Percentiles rank a stretch among this genome's conserved stretches.
phyloP scores from a whole-genome alignment of 2,888 invertebrate species.

The Lasioglossum zephyrum region DNA sequence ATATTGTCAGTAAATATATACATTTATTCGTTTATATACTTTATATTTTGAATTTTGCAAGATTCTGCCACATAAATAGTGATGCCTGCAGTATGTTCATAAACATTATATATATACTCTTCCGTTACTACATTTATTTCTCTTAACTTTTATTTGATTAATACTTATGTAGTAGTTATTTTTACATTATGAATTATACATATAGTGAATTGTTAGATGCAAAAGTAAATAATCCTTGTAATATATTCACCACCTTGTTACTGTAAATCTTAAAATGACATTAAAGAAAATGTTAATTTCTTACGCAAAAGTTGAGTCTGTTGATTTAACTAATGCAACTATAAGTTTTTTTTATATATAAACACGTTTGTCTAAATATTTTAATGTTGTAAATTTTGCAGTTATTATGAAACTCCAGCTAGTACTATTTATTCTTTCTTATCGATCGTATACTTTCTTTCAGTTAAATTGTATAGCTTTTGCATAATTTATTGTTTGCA shows the following conservation, averaged over 20 bases:
- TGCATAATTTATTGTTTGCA: background rate
- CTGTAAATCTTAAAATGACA: slow-evolving; percentile 51
- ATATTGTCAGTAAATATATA: slow-evolving; percentile 6
- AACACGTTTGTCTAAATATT: slow-evolving; percentile 23
- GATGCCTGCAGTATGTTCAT: slow-evolving; percentile 33
- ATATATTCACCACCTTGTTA: slow-evolving; percentile 51
- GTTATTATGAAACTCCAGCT: background rate
- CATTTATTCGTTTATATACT: slow-evolving; percentile 9
- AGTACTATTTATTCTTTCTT: slow-evolving; percentile 3
- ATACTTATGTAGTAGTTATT: slow-evolving; percentile 40
- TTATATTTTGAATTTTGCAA: slow-evolving; percentile 49
- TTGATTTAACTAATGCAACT: slow-evolving; percentile 41
- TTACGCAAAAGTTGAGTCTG: slow-evolving; percentile 46
- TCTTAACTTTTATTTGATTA: slow-evolving; percentile 41
- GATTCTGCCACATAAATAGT: slow-evolving; percentile 19
- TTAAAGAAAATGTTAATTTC: slow-evolving; percentile 55
- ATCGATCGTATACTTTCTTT: background rate
- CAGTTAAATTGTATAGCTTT: background rate
- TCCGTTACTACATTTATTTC: slow-evolving; percentile 40
- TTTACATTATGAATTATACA: slow-evolving; percentile 47
- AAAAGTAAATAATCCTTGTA: slow-evolving; percentile 43
- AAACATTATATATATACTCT: slow-evolving; percentile 32
- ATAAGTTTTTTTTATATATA: slow-evolving; percentile 15
- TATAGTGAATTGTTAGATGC: slow-evolving; percentile 37
- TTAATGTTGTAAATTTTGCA: background rate